Conservation (phyloP, 1,140 invertebrate species). For the Ostrea edulis region DNA sequence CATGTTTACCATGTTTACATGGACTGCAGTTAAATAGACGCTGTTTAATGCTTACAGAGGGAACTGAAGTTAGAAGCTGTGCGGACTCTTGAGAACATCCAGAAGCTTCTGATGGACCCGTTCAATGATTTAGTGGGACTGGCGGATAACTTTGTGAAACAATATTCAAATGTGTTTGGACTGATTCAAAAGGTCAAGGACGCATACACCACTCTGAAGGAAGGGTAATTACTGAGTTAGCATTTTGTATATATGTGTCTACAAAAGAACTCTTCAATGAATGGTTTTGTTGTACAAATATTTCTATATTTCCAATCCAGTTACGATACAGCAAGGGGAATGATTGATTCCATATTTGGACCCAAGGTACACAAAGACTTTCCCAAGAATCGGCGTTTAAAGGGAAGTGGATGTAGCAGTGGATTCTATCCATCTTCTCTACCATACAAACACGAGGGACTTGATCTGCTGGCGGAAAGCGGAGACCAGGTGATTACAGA, state of each 20-base stretch:
- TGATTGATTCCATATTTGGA: slow-evolving; percentile 64
- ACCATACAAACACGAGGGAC: slow-evolving; percentile 53
- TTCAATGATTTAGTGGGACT: slow-evolving; percentile 43
- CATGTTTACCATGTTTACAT: no score
- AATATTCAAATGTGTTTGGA: slow-evolving; percentile 55
- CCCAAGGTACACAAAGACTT: slow-evolving; percentile 60
- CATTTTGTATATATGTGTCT: background rate
- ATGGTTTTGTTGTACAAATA: background rate
- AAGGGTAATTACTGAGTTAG: slow-evolving; percentile 52
- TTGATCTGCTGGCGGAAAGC: slow-evolving; percentile 49
- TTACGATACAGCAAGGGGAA: slow-evolving; percentile 52
- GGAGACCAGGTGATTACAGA: slow-evolving; percentile 24
- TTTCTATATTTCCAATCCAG: slow-evolving; percentile 39
- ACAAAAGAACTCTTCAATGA: background rate
- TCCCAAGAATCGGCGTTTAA: slow-evolving; percentile 48
- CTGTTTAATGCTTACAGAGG: background rate
- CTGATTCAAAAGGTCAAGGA: slow-evolving; percentile 56
- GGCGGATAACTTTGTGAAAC: slow-evolving; percentile 53
- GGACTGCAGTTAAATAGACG: background rate
- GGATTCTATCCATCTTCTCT: slow-evolving; percentile 59
- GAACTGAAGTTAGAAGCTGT: background rate
- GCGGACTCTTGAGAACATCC: background rate
- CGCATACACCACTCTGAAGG: slow-evolving; percentile 61
- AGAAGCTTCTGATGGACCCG: background rate
- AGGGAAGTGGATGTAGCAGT: slow-evolving; percentile 51